phyloP scores from a whole-genome alignment of 2,797 vertebrate genomes.

The Varecia variegata region DNA sequence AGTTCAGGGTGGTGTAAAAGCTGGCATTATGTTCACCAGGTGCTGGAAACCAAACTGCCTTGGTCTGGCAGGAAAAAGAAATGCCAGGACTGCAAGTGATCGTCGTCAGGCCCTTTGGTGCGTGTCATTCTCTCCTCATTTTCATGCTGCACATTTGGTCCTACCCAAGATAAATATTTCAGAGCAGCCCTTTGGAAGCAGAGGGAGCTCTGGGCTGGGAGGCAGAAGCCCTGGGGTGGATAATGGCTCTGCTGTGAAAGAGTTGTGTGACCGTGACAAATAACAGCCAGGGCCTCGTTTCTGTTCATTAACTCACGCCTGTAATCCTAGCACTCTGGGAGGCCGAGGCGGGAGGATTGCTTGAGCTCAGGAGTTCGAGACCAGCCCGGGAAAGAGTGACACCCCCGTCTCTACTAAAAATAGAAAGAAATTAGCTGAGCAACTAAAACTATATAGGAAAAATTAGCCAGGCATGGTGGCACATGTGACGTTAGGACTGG shows the following conservation, averaged over 20 bases:
- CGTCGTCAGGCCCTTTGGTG: neutral
- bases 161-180: neutral
- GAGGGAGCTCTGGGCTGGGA: neutral
- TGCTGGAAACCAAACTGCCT: neutral
- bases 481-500: neutral
- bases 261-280: neutral
- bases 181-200: neutral
- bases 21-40: neutral
- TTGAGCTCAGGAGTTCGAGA: too few species aligned
- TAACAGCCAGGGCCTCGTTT: neutral
- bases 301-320: neutral
- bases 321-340: too few species aligned
- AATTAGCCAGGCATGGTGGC: too few species aligned
- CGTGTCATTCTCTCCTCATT: constrained; percentile 27
- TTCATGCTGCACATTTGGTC: neutral
- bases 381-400: too few species aligned
- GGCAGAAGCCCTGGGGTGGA: neutral
- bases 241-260: neutral
- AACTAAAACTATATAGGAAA: too few species aligned
- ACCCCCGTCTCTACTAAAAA: too few species aligned
- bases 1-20: neutral
- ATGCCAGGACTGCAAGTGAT: neutral
- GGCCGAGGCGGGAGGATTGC: too few species aligned
- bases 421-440: too few species aligned
- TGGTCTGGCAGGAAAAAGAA: neutral